Conservation (phyloP, 53 echinoderm and acorn worm species). For the Pentamera pediparva region DNA sequence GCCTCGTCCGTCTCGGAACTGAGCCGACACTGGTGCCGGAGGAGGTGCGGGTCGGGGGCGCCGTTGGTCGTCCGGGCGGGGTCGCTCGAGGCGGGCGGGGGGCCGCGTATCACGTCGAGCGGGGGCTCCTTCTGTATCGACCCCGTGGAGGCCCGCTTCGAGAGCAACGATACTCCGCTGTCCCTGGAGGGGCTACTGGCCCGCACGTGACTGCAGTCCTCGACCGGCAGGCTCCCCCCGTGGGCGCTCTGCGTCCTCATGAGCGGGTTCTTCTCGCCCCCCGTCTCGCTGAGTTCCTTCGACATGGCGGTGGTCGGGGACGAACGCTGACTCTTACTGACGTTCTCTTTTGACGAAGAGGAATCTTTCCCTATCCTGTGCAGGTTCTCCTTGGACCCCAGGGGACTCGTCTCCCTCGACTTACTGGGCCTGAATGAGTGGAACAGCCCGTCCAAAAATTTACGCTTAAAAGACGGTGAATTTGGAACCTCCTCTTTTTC, state of each 20-base stretch:
- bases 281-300: constrained; percentile 55
- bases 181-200: constrained; percentile 49
- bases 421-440: constrained; percentile 94
- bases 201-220: background rate
- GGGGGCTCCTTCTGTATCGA: constrained; percentile 78
- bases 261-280: constrained; percentile 65
- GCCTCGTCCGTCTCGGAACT: constrained; percentile 92
- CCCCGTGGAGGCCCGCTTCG: constrained; percentile 79
- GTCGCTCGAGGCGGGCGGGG: constrained; percentile 52
- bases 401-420: constrained; percentile 83
- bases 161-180: constrained; percentile 59
- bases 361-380: constrained; percentile 56
- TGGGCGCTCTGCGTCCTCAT: constrained; percentile 91
- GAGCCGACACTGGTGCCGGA: constrained; percentile 60
- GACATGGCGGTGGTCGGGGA: constrained; percentile 67
- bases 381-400: constrained; percentile 93
- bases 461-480: constrained; percentile 90
- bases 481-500: constrained; percentile 70
- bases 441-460: constrained; percentile 95
- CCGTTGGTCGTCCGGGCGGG: constrained; percentile 28
- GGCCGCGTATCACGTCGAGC: constrained; percentile 45
- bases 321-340: constrained; percentile 66
- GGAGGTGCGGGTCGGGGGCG: constrained; percentile 48
- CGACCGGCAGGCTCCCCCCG: constrained; percentile 23
- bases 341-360: constrained; percentile 64